Conservation (phyloP, 1,140 invertebrate genomes). For the Psix sp. region DNA sequence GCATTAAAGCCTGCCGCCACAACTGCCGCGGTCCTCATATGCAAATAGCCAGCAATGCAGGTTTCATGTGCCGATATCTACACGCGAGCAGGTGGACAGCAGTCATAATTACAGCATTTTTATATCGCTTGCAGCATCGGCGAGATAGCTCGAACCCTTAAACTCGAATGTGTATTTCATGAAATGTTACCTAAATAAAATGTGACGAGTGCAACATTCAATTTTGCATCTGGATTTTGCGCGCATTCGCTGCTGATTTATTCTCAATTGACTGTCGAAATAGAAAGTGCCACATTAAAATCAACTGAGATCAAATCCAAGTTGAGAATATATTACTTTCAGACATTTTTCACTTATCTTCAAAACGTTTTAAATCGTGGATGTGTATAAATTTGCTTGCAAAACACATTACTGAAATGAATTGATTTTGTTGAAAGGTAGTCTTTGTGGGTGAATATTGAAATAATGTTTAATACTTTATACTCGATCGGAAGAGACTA, state of each 20-base stretch:
- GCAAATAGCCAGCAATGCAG: slow-evolving; percentile 72
- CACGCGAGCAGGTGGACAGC: slow-evolving; percentile 48
- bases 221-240: slow-evolving; percentile 14
- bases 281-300: slow-evolving; percentile 40
- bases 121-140: slow-evolving; percentile 45
- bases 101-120: slow-evolving; percentile 69
- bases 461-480: too few relatives aligned
- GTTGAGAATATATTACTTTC: too few relatives aligned
- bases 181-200: slow-evolving; percentile 46
- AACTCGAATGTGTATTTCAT: slow-evolving; percentile 54
- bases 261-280: slow-evolving; percentile 32
- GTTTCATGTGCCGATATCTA: slow-evolving; percentile 66
- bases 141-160: slow-evolving; percentile 25
- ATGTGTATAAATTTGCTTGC: too few relatives aligned
- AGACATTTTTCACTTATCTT: too few relatives aligned
- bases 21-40: slow-evolving; percentile 69
- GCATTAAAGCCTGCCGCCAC: slow-evolving; percentile 73
- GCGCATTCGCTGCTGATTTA: slow-evolving; percentile 33
- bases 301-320: slow-evolving; percentile 15
- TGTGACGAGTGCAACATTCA: slow-evolving; percentile 35
- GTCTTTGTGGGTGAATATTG: too few relatives aligned
- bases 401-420: too few relatives aligned
- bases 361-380: too few relatives aligned
- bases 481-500: too few relatives aligned
- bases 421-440: too few relatives aligned